phyloP scores from a whole-genome alignment of 2,888 invertebrate genomes.

The Drosophila algonquin region DNA sequence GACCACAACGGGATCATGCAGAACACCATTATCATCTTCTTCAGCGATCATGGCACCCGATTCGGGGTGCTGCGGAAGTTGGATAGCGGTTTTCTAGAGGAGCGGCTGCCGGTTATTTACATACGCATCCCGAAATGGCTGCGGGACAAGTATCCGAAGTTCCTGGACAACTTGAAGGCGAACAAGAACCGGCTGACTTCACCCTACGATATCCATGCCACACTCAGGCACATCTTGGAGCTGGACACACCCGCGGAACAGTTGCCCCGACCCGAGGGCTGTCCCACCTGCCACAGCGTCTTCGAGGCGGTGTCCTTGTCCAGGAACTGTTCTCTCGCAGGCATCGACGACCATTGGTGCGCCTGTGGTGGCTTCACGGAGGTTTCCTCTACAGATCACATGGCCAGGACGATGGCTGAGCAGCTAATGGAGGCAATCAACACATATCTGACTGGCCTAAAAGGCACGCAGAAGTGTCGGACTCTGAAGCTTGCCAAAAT shows the following conservation, averaged over 20 bases:
- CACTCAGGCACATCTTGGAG: constrained; percentile 48
- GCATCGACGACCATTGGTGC: constrained; percentile 90
- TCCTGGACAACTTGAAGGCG: constrained; percentile 85
- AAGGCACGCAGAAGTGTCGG: constrained; percentile 58
- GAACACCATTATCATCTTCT: constrained; percentile 88
- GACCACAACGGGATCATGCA: constrained; percentile 86
- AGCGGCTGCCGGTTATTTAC: constrained; percentile 90
- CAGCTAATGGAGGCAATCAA: constrained; percentile 69
- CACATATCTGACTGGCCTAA: constrained; percentile 49
- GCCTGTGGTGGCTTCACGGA: constrained; percentile 87
- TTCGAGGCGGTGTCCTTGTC: constrained; percentile 86
- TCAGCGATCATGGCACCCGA: constrained; percentile 92
- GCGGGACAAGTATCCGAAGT: constrained; percentile 85
- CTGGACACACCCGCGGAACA: constrained; percentile 41
- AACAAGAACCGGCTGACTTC: constrained; percentile 87
- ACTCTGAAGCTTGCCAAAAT: constrained; percentile 33
- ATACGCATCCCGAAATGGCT: constrained; percentile 88
- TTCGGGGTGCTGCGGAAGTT: constrained; percentile 88
- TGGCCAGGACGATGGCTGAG: constrained; percentile 22
- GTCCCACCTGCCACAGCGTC: constrained; percentile 87
- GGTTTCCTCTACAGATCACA: constrained; percentile 17
- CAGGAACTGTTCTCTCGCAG: constrained; percentile 88
- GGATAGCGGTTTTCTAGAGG: constrained; percentile 90
- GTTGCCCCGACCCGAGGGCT: constrained; percentile 82
- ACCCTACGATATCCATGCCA: constrained; percentile 59